Evolutionary conservation across 2,113 vertebrate species (phyloP).

Genomic region (Toxostoma redivivum): DNA sequence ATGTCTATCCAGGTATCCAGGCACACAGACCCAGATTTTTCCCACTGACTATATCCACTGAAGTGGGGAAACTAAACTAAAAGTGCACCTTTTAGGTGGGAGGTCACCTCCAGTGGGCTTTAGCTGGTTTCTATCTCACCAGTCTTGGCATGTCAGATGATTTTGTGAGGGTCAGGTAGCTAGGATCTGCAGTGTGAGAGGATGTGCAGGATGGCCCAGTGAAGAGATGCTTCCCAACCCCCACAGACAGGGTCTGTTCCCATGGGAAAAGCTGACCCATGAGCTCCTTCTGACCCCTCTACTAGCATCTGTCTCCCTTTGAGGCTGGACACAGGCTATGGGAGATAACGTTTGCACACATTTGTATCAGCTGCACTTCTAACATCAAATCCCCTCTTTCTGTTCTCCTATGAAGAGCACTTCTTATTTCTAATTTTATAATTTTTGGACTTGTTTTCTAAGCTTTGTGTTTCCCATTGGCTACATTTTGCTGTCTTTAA

Average conservation of each 20-base stretch:
- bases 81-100: accelerated
- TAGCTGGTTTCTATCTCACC: not conserved
- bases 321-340: not conserved
- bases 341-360: not conserved
- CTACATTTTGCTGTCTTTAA: accelerated
- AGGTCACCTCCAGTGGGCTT: not conserved
- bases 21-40: not conserved
- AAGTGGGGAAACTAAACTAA: not conserved
- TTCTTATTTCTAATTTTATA: not conserved
- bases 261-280: not conserved
- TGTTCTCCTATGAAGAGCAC: not conserved
- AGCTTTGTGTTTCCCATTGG: not conserved
- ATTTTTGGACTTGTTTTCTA: not conserved
- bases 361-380: not conserved
- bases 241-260: not conserved
- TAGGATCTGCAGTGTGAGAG: not conserved
- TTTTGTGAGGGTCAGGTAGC: not conserved
- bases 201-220: not conserved
- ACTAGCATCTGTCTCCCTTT: not conserved
- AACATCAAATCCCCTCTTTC: not conserved
- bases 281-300: not conserved
- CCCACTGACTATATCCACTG: not conserved
- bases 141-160: not conserved
- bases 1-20: not conserved
- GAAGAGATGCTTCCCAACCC: not conserved